phyloP scores from a whole-genome alignment of 2,797 vertebrate species.

The Myotis pilosus region DNA sequence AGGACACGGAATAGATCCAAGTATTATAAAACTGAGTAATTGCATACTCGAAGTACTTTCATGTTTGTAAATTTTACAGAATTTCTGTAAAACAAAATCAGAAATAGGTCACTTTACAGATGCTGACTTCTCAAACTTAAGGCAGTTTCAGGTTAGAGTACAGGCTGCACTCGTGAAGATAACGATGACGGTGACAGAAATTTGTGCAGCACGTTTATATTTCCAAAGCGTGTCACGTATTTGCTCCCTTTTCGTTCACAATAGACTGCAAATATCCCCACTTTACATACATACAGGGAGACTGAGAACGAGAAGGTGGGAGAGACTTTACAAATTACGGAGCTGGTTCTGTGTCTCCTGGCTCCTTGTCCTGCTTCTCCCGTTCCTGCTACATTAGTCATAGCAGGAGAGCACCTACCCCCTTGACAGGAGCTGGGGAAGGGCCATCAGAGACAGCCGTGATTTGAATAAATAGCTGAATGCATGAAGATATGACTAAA shows the following conservation, averaged over 20 bases:
- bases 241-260: slow-evolving; percentile 45
- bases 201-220: background rate
- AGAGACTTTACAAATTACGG: slow-evolving; percentile 10
- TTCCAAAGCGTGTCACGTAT: slow-evolving; percentile 12
- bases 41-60: background rate
- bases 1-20: background rate
- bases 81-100: slow-evolving; percentile 45
- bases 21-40: slow-evolving; percentile 37
- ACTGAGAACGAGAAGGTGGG: background rate
- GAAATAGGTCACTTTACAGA: slow-evolving; percentile 34
- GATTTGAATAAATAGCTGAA: slow-evolving; percentile 50
- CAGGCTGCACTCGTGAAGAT: background rate
- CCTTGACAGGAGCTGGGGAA: background rate
- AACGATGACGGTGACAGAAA: background rate
- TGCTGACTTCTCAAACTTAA: slow-evolving; percentile 23
- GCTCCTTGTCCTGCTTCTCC: background rate
- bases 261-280: background rate
- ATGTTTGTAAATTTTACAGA: slow-evolving; percentile 20
- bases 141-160: background rate
- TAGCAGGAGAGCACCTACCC: background rate
- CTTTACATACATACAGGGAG: slow-evolving; percentile 17
- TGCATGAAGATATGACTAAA: background rate
- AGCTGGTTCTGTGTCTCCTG: background rate
- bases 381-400: background rate
- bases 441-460: background rate